phyloP scores from a whole-genome alignment of 1,140 invertebrate genomes.

The Marisa cornuarietis region DNA sequence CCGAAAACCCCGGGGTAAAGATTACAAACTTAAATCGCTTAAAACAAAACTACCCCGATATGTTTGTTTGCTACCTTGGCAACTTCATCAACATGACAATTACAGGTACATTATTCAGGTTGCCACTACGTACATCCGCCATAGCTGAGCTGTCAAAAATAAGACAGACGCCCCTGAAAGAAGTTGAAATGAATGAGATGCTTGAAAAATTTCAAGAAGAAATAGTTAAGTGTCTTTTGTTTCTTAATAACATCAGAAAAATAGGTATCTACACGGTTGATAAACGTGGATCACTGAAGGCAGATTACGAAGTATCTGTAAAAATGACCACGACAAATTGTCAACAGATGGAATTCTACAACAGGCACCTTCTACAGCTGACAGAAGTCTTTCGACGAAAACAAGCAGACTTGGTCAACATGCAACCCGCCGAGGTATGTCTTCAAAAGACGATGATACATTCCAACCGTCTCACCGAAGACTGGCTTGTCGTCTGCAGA shows the following conservation, averaged over 20 bases:
- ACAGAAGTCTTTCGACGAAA: not conserved
- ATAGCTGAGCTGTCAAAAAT: conserved; percentile 45
- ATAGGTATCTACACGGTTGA: conserved; percentile 11
- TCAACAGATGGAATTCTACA: not conserved
- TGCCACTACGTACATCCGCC: conserved; percentile 44
- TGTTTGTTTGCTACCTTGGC: conserved; percentile 48
- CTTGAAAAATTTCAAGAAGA: conserved; percentile 5
- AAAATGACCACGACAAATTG: not conserved
- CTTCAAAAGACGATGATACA: not conserved
- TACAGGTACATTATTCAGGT: conserved; percentile 47
- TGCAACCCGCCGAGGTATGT: not conserved
- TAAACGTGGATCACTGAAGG: not conserved
- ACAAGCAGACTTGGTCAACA: not conserved
- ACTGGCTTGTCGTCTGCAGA: conserved; percentile 9
- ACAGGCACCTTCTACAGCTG: not conserved
- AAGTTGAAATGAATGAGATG: conserved; percentile 3
- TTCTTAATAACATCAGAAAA: conserved; percentile 18
- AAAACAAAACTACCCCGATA: conserved; percentile 39
- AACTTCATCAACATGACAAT: conserved; percentile 19
- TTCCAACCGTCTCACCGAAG: not conserved
- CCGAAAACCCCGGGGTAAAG: conserved; percentile 44
- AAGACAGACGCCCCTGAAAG: conserved; percentile 21
- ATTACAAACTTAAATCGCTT: conserved; percentile 30
- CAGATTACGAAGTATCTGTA: conserved; percentile 9
- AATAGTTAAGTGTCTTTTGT: conserved; percentile 11